Conservation (phyloP, 2,113 vertebrate species). For the Callithrix jacchus region DNA sequence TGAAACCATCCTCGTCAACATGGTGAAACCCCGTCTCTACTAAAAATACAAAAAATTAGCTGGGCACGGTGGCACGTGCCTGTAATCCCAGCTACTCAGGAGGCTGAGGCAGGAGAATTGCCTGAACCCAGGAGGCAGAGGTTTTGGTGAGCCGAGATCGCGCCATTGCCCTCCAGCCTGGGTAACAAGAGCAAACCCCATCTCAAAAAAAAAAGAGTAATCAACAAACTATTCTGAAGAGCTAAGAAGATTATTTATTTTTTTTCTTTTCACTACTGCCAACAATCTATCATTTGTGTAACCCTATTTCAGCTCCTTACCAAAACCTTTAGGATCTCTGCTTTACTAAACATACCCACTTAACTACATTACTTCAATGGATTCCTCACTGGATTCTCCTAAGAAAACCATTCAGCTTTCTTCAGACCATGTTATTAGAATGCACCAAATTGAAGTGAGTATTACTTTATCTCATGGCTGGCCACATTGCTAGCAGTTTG, state of each 20-base stretch:
- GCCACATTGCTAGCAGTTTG: not conserved
- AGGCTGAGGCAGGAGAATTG: too few relatives aligned
- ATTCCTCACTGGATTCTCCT: not conserved
- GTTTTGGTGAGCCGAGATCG: too few relatives aligned
- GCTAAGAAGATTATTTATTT: not conserved
- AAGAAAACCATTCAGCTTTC: not conserved
- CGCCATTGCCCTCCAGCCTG: too few relatives aligned
- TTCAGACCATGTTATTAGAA: not conserved
- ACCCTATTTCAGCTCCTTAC: not conserved
- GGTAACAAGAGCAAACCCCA: too few relatives aligned
- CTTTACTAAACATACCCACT: not conserved
- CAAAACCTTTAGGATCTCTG: not conserved
- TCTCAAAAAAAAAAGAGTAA: too few relatives aligned
- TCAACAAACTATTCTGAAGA: not conserved
- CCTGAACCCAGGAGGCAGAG: too few relatives aligned
- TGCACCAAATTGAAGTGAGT: not conserved
- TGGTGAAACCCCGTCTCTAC: too few relatives aligned
- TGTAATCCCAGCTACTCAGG: too few relatives aligned
- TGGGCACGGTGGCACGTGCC: too few relatives aligned
- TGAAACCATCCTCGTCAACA: too few relatives aligned
- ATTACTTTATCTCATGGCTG: not conserved
- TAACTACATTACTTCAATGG: not conserved
- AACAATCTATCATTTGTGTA: not conserved
- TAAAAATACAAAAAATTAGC: too few relatives aligned
- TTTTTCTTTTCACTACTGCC: not conserved